phyloP scores from a whole-genome alignment of 1,140 invertebrate genomes.

The Oncopeltus fasciatus region DNA sequence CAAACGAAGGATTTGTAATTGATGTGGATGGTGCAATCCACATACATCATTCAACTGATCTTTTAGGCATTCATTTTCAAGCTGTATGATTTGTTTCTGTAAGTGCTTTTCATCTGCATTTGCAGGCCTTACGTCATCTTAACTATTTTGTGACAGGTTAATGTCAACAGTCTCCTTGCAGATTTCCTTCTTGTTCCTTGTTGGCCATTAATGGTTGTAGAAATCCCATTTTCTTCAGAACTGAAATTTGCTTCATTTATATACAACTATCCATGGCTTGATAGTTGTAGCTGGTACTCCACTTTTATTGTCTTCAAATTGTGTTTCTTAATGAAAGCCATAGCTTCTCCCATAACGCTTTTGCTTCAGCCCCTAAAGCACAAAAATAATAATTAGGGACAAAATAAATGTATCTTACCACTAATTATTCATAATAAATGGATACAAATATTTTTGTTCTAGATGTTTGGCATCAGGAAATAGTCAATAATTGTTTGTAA shows the following conservation, averaged over 20 bases:
- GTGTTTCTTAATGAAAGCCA: slow-evolving; percentile 18
- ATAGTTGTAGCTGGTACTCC: slow-evolving; percentile 19
- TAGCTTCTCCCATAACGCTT: slow-evolving; percentile 19
- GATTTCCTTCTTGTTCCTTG: neutral
- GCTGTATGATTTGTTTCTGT: too few relatives aligned
- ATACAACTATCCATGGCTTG: too few relatives aligned
- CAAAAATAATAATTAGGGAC: slow-evolving; percentile 10
- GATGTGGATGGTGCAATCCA: neutral
- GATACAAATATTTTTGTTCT: slow-evolving; percentile 20
- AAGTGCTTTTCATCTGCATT: too few relatives aligned
- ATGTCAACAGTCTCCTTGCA: neutral
- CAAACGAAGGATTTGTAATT: neutral
- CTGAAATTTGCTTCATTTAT: too few relatives aligned
- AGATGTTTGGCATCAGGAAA: slow-evolving; percentile 21
- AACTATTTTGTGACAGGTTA: neutral
- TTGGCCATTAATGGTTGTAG: slow-evolving; percentile 8
- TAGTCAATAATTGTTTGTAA: slow-evolving; percentile 16
- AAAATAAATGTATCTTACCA: neutral
- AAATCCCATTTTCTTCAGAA: too few relatives aligned
- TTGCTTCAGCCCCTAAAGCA: too few relatives aligned
- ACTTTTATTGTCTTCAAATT: slow-evolving; percentile 16
- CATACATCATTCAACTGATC: too few relatives aligned
- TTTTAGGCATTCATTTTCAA: too few relatives aligned
- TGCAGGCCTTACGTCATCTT: neutral
- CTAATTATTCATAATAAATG: neutral